phyloP scores from a whole-genome alignment of 2,888 invertebrate genomes.

The Calameuta filiformis region DNA sequence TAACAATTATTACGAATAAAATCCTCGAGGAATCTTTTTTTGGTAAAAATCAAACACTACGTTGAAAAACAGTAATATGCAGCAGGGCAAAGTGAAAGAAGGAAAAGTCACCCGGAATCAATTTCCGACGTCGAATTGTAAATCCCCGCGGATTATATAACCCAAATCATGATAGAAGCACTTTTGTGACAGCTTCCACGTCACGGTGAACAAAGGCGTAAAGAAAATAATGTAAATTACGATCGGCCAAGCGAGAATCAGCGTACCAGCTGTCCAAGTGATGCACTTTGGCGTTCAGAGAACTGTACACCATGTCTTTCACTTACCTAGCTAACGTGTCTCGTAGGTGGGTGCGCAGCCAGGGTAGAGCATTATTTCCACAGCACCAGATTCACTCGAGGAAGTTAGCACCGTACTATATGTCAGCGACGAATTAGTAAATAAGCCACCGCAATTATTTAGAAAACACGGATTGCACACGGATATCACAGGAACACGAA shows the following conservation, averaged over 20 bases:
- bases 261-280: slow-evolving; percentile 47
- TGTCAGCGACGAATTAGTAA: not conserved
- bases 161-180: slow-evolving; percentile 23
- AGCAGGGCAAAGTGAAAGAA: not conserved
- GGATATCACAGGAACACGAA: slow-evolving; percentile 28
- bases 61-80: not conserved
- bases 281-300: slow-evolving; percentile 29
- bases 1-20: not conserved
- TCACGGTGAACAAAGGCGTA: not conserved
- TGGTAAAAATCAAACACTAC: slow-evolving; percentile 9
- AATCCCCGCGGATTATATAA: slow-evolving; percentile 39
- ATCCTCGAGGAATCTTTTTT: slow-evolving; percentile 1
- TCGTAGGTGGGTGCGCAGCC: slow-evolving; percentile 39
- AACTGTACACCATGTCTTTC: slow-evolving; percentile 31
- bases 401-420: not conserved
- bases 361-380: slow-evolving; percentile 46
- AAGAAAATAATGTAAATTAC: not conserved
- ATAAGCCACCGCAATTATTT: not conserved
- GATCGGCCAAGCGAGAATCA: not conserved
- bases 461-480: not conserved
- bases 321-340: slow-evolving; percentile 52
- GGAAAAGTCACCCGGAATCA: slow-evolving; percentile 11
- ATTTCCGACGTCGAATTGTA: slow-evolving; percentile 12
- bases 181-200: slow-evolving; percentile 13
- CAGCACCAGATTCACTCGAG: slow-evolving; percentile 13